A percentile compares a stretch with the other conserved stretches of the same genome.
Conservation (phyloP, 1,140 invertebrate genomes). For the Musca vetustissima region DNA sequence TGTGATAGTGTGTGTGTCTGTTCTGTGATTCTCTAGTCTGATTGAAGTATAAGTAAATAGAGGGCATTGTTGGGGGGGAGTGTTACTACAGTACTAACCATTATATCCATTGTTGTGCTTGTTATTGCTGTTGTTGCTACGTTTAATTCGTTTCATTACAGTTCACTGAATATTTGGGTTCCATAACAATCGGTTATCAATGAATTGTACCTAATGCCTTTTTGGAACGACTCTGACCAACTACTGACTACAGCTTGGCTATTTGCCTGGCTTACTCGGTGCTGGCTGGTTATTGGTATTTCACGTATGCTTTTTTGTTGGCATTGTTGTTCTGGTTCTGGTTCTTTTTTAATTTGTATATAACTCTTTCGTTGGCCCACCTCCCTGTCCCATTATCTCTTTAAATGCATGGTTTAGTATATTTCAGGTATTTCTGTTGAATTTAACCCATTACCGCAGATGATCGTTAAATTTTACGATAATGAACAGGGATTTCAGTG, state of each 20-base stretch:
- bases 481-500: no score
- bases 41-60: no score
- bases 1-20: no score
- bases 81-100: no score
- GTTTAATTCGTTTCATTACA: slow-evolving; percentile 42
- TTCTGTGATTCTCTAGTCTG: no score
- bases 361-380: background rate
- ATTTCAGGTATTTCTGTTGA: background rate
- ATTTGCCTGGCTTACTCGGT: background rate
- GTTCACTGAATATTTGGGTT: slow-evolving; percentile 40
- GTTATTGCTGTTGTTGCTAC: slow-evolving; percentile 22
- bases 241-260: slow-evolving; percentile 5
- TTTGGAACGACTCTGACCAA: background rate
- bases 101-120: background rate
- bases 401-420: slow-evolving; percentile 17
- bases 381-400: slow-evolving; percentile 8
- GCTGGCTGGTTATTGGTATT: background rate
- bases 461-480: slow-evolving; percentile 8
- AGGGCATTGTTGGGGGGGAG: no score
- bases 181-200: slow-evolving; percentile 34
- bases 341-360: background rate
- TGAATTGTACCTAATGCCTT: slow-evolving; percentile 32
- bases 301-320: background rate
- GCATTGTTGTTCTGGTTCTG: no score
- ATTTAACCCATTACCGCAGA: slow-evolving; percentile 12